These are phyloP conservation scores for Doris montereyensis DNA, from an alignment of 2,888 invertebrate species.

Conservation along the genomic window DNA sequence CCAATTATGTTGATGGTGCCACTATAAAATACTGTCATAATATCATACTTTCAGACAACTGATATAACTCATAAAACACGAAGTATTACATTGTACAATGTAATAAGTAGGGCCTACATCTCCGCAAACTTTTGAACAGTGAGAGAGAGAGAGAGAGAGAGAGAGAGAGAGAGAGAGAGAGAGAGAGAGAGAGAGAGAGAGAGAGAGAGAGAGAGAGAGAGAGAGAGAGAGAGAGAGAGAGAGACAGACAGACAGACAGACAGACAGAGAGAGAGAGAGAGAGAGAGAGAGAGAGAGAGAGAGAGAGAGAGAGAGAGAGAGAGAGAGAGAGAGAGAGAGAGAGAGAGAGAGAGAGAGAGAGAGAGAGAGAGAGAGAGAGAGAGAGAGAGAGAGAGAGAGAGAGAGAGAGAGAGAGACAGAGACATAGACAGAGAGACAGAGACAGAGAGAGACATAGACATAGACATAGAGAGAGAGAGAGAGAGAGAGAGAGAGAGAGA, in stretches of 20 bases:
- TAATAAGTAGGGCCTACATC: too few species aligned
- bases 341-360: not conserved
- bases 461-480: not conserved
- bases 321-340: not conserved
- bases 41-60: too few species aligned
- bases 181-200: slow-evolving; percentile 29
- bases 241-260: not conserved
- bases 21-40: too few species aligned
- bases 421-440: not conserved
- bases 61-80: too few species aligned
- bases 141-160: not conserved
- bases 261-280: not conserved
- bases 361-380: not conserved
- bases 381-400: not conserved
- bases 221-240: slow-evolving; percentile 25
- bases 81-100: too few species aligned
- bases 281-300: slow-evolving; percentile 12
- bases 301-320: slow-evolving; percentile 15
- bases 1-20: too few species aligned
- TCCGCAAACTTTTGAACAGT: not conserved
- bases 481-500: not conserved
- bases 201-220: slow-evolving; percentile 27
- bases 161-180: not conserved
- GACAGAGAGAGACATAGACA: not conserved
- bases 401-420: not conserved